Evolutionary conservation across 2,888 invertebrate genomes (phyloP).

Genomic region (Trissolcus brochymenae): DNA sequence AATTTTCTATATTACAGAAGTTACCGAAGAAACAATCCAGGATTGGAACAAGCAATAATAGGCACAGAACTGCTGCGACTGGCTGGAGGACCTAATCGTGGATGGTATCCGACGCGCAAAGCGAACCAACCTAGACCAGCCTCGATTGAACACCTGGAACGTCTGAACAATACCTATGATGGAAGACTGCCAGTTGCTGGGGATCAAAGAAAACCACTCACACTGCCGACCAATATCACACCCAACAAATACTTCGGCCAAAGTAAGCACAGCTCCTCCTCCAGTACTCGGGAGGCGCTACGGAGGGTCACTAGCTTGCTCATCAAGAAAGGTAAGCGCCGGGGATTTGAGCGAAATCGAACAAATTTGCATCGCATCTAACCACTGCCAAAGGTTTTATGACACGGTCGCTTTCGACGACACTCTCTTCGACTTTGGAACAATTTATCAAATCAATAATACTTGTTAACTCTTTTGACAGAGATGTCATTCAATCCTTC

Average conservation of each 20-base stretch:
- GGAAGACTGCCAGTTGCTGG: constrained; percentile 77
- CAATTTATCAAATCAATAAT: no score
- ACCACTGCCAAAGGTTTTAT: constrained; percentile 51
- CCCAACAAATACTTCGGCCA: constrained; percentile 87
- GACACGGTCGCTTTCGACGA: constrained; percentile 36
- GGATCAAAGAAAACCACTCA: constrained; percentile 85
- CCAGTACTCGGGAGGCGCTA: constrained; percentile 84
- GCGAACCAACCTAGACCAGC: constrained; percentile 84
- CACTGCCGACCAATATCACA: constrained; percentile 91
- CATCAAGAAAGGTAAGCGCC: constrained; percentile 86
- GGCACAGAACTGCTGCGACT: constrained; percentile 89
- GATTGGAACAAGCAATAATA: constrained; percentile 79
- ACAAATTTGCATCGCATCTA: constrained; percentile 57
- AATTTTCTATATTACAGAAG: constrained; percentile 55
- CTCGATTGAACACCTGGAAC: constrained; percentile 90
- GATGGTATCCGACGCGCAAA: constrained; percentile 88
- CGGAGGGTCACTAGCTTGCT: constrained; percentile 92
- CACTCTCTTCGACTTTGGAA: constrained; percentile 10
- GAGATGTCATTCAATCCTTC: no score
- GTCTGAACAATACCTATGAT: constrained; percentile 78
- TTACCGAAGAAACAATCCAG: constrained; percentile 74
- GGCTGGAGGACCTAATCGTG: constrained; percentile 88
- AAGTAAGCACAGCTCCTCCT: constrained; percentile 85
- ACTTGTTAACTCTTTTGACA: no score
- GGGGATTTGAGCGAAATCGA: constrained; percentile 66